Percentiles rank a stretch among this genome's conserved stretches.
These are phyloP conservation scores for Pristionchus fissidentatus DNA, from an alignment of 2,888 invertebrate species.

Conservation along the genomic window DNA sequence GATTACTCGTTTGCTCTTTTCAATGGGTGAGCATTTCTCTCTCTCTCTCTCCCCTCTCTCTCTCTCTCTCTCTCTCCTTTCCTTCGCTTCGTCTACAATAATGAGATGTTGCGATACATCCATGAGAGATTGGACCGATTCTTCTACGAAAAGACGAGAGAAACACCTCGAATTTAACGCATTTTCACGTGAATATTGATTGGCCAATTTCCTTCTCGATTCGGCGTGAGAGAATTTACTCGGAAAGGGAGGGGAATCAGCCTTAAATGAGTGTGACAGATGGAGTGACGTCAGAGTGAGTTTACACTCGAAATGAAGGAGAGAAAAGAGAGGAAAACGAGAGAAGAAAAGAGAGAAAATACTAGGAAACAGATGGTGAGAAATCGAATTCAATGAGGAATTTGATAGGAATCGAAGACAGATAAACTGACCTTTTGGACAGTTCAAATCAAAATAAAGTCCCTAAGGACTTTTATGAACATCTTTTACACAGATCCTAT, in stretches of 20 bases:
- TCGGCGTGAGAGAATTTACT: not conserved
- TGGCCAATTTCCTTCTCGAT: too few species aligned
- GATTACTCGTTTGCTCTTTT: too few species aligned
- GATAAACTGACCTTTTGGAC: constrained; percentile 39
- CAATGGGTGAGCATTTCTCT: too few species aligned
- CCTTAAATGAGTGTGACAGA: constrained; percentile 12
- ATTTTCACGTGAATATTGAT: too few species aligned
- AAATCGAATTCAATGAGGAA: not conserved
- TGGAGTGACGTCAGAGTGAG: constrained; percentile 25
- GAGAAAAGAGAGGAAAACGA: not conserved
- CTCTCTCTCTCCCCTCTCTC: not conserved
- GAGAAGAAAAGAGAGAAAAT: constrained; percentile 8
- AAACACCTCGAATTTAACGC: too few species aligned
- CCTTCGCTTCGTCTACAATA: not conserved
- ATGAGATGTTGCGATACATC: constrained; percentile 32
- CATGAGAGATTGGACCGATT: too few species aligned
- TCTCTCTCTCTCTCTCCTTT: constrained; percentile 2
- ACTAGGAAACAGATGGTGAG: constrained; percentile 14
- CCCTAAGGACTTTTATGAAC: not conserved
- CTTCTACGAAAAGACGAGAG: too few species aligned
- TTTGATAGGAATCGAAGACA: constrained; percentile 42
- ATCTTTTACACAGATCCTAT: not conserved
- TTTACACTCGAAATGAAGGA: not conserved
- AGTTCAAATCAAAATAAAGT: constrained; percentile 22
- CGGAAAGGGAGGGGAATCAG: not conserved